Evolutionary conservation across 2,888 invertebrate genomes (phyloP).

Genomic region (Meiosimyza platycephala): DNA sequence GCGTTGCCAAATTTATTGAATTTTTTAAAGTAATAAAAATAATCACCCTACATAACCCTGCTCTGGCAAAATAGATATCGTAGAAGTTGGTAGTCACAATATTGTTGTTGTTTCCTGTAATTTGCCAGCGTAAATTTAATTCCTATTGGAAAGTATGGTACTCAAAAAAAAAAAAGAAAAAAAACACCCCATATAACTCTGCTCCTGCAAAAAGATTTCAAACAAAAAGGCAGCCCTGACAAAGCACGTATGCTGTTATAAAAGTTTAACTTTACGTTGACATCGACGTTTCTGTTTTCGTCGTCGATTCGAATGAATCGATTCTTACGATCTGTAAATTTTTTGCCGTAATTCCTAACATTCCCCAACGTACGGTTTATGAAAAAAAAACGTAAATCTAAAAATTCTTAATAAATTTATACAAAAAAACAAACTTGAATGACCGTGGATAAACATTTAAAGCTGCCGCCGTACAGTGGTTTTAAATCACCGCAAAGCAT

Average conservation of each 20-base stretch:
- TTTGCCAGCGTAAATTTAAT: neutral
- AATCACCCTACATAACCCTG: no score
- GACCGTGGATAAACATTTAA: slow-evolving; percentile 29
- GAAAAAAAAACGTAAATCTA: neutral
- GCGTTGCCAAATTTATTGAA: no score
- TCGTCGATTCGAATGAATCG: slow-evolving; percentile 22
- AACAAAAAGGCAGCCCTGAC: neutral
- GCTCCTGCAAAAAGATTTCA: no score
- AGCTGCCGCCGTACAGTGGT: neutral
- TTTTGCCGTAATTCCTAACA: slow-evolving; percentile 26
- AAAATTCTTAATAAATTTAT: slow-evolving; percentile 2
- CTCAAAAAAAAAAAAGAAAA: no score
- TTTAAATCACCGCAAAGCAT: no score
- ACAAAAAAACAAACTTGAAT: slow-evolving; percentile 14
- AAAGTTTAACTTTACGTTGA: neutral
- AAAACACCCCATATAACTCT: no score
- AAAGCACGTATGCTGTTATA: neutral
- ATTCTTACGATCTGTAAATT: slow-evolving; percentile 12
- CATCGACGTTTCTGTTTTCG: neutral
- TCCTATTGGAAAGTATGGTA: neutral
- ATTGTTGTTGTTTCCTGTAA: no score
- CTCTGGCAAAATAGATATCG: no score
- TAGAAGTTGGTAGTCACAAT: no score
- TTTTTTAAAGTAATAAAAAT: no score
- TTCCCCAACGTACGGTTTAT: slow-evolving; percentile 9